A percentile compares a stretch with the other conserved stretches of the same genome.
phyloP scores from a whole-genome alignment of 2,113 vertebrate genomes.

The Anoura caudifer region DNA sequence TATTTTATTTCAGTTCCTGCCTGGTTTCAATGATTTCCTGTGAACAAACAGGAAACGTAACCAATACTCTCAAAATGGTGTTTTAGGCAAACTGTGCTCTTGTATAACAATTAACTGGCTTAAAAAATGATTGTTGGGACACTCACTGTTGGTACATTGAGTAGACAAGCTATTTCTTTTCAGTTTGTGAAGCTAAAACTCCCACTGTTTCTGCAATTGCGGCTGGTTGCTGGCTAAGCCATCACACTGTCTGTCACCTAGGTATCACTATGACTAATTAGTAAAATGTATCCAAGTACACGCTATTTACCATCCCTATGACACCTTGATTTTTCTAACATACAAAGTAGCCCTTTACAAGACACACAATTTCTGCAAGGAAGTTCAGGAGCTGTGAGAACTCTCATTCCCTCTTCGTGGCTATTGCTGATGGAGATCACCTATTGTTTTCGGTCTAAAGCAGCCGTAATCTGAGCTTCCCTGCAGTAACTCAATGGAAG shows the following conservation, averaged over 20 bases:
- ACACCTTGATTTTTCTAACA: neutral
- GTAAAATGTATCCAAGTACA: slow-evolving; percentile 33
- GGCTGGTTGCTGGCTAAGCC: neutral
- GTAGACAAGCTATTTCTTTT: slow-evolving; percentile 35
- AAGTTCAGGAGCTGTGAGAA: neutral
- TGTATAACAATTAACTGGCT: neutral
- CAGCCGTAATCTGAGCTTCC: neutral
- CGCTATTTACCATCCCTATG: neutral
- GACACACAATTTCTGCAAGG: neutral
- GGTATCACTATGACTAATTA: slow-evolving; percentile 34
- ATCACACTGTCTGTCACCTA: neutral
- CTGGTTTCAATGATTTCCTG: neutral
- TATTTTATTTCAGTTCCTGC: neutral
- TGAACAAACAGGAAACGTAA: neutral
- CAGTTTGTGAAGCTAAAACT: neutral
- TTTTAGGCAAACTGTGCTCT: neutral
- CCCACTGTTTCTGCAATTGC: neutral
- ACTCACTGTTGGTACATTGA: neutral
- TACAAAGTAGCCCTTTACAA: neutral
- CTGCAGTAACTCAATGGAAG: neutral
- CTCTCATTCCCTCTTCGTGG: neutral
- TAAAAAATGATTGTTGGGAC: neutral
- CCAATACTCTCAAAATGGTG: neutral
- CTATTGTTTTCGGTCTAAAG: neutral
- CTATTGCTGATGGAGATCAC: neutral